Conservation (phyloP, 2,888 invertebrate species). For the Nasonia oneida region DNA sequence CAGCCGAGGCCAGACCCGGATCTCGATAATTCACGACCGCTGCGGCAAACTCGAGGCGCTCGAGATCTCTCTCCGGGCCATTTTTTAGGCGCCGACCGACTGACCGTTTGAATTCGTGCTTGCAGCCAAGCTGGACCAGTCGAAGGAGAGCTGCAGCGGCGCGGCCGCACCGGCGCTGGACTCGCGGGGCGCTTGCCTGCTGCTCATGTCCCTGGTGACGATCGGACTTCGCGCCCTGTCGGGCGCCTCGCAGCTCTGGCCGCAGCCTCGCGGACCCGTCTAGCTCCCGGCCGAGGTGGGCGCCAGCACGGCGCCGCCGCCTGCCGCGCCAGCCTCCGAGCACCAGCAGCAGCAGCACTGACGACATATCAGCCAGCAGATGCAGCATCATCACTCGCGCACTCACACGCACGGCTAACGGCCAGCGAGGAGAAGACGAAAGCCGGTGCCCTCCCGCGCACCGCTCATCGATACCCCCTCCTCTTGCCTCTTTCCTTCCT, state of each 20-base stretch:
- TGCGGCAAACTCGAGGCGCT: slow-evolving; percentile 62
- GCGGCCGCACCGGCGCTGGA: slow-evolving; percentile 62
- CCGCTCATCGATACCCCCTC: no score
- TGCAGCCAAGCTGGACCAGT: slow-evolving; percentile 76
- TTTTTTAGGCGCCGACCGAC: no score
- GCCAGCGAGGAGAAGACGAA: no score
- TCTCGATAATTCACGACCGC: slow-evolving; percentile 66
- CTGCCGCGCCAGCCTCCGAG: not conserved
- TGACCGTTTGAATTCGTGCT: slow-evolving; percentile 47
- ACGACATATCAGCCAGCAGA: slow-evolving; percentile 48
- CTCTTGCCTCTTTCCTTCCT: no score
- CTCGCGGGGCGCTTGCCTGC: slow-evolving; percentile 65
- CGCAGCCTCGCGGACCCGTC: slow-evolving; percentile 65
- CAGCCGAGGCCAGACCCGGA: slow-evolving; percentile 61
- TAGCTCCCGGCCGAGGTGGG: slow-evolving; percentile 68
- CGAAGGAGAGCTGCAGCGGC: slow-evolving; percentile 75
- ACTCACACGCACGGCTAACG: no score
- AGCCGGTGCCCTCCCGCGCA: no score
- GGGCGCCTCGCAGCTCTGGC: slow-evolving; percentile 57
- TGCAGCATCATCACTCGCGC: not conserved
- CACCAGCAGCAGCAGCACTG: slow-evolving; percentile 41
- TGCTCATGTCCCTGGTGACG: slow-evolving; percentile 66
- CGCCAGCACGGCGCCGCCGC: slow-evolving; percentile 37
- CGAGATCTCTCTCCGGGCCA: no score
- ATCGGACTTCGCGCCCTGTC: slow-evolving; percentile 51